Conservation (phyloP, 2,113 vertebrate genomes). For the Coptodon rendalli region DNA sequence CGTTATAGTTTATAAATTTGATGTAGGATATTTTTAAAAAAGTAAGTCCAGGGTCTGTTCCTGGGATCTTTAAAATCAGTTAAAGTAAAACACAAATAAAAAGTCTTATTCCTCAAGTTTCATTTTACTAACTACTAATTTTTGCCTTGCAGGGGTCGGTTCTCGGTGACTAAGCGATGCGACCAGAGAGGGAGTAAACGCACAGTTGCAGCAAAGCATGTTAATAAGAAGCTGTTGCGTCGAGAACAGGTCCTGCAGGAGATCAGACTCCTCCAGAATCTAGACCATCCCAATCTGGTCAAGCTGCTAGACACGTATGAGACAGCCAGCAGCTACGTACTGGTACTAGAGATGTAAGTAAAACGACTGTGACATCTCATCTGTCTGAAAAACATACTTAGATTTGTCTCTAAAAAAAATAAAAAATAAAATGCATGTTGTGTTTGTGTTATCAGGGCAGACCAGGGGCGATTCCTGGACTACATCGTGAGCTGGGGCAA, state of each 20-base stretch:
- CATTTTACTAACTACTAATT: neutral
- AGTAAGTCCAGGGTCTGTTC: neutral
- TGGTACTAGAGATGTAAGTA: constrained; percentile 91
- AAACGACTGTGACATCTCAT: neutral
- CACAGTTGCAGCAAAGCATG: constrained; percentile 87
- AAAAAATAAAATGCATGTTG: neutral
- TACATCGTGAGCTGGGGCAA: constrained; percentile 95
- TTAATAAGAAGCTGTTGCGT: constrained; percentile 95
- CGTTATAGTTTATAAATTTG: neutral
- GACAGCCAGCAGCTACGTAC: constrained; percentile 85
- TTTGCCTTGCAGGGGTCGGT: constrained; percentile 80
- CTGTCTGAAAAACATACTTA: neutral
- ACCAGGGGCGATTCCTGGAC: constrained; percentile 94
- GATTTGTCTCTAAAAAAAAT: rapidly evolving
- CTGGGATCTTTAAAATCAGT: neutral
- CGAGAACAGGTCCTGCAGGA: constrained; percentile 94
- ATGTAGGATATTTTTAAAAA: neutral
- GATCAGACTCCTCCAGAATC: constrained; percentile 84
- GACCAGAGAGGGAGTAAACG: constrained; percentile 90
- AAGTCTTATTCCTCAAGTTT: neutral
- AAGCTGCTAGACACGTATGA: constrained; percentile 91
- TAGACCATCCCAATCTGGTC: constrained; percentile 90
- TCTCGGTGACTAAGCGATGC: constrained; percentile 93
- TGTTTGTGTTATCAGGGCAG: constrained; percentile 75
- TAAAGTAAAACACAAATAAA: neutral